Evolutionary conservation across 2,113 vertebrate genomes (phyloP).

Genomic region (Muntiacus reevesi): DNA sequence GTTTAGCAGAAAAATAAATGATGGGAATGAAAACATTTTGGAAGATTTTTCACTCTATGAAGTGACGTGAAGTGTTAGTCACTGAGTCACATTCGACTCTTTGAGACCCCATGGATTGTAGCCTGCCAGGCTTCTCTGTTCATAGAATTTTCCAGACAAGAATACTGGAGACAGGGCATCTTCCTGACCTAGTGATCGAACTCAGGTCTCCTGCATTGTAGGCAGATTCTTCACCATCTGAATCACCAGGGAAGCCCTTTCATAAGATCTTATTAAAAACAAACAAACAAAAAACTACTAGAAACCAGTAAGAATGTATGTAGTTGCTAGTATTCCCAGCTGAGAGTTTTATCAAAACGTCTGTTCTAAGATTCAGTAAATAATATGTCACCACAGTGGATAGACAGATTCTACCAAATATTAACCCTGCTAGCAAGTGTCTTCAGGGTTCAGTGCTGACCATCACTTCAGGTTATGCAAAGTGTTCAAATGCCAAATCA

Average conservation of each 20-base stretch:
- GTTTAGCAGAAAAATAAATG: slow-evolving; percentile 26
- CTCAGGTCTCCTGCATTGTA: neutral
- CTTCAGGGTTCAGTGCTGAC: slow-evolving; percentile 79
- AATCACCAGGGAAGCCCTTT: neutral
- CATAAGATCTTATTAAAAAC: neutral
- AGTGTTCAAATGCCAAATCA: slow-evolving; percentile 74
- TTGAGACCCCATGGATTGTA: neutral
- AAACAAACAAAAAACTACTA: neutral
- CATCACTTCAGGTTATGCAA: slow-evolving; percentile 80
- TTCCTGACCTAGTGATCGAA: neutral
- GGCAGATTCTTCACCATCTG: neutral
- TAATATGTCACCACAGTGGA: slow-evolving; percentile 54
- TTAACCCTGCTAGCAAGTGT: slow-evolving; percentile 75
- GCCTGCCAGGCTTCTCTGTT: neutral
- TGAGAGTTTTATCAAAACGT: neutral
- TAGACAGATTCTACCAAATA: slow-evolving; percentile 72
- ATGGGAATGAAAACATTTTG: neutral
- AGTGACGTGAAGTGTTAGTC: neutral
- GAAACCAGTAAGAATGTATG: neutral
- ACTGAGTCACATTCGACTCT: neutral
- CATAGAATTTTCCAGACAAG: neutral
- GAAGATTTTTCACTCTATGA: neutral
- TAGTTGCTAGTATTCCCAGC: neutral
- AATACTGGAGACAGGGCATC: neutral
- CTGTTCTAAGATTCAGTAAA: slow-evolving; percentile 41